These are phyloP conservation scores for Enteromius viviparus DNA, from an alignment of 2,797 vertebrate genomes.

Conservation along the genomic window DNA sequence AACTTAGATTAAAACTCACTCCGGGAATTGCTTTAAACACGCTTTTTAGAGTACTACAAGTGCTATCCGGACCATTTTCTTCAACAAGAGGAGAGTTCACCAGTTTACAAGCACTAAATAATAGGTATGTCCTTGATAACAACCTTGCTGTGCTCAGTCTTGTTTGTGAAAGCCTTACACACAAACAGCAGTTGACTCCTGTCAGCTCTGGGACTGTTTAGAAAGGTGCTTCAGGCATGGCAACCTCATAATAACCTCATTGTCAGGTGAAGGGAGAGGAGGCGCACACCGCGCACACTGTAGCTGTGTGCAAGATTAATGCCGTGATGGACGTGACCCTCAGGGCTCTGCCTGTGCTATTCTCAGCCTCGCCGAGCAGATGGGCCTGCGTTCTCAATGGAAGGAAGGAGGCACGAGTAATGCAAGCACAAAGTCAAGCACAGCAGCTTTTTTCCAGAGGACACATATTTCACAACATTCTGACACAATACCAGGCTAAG, in stretches of 20 bases:
- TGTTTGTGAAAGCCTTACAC: constrained; percentile 45
- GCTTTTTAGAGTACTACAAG: not conserved
- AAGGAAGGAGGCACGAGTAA: constrained; percentile 61
- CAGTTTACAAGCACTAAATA: constrained; percentile 21
- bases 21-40: not conserved
- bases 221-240: constrained; percentile 49
- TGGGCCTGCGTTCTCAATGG: constrained; percentile 69
- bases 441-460: constrained; percentile 42
- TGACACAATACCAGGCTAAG: constrained; percentile 29
- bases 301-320: constrained; percentile 48
- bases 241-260: constrained; percentile 54
- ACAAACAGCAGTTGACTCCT: constrained; percentile 43
- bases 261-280: constrained; percentile 55
- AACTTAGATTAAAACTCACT: not conserved
- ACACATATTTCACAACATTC: constrained; percentile 20
- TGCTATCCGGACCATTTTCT: not conserved
- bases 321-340: constrained; percentile 63
- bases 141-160: constrained; percentile 38
- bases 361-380: constrained; percentile 77
- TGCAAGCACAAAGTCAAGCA: constrained; percentile 70
- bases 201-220: constrained; percentile 43
- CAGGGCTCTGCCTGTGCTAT: constrained; percentile 76
- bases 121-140: constrained; percentile 35
- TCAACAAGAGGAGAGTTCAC: not conserved
- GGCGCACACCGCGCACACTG: constrained; percentile 12